Base-by-base conservation (phyloP, 2,113 vertebrate species). In the Tauraco erythrolophus region DNA sequence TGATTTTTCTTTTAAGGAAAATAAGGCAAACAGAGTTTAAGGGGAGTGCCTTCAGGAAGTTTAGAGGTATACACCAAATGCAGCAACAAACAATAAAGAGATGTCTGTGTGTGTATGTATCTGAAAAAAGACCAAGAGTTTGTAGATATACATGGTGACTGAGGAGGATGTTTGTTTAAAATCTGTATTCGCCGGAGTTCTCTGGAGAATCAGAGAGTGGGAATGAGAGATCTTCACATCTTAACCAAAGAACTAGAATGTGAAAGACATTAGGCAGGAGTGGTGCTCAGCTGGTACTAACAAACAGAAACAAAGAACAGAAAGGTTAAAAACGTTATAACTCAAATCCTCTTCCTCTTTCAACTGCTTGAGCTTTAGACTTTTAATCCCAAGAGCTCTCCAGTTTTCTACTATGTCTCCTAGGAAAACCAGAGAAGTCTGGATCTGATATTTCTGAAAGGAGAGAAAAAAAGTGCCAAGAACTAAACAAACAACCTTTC, bases 371-470 rank as follows among this genome's bases (percentile, higher is more conserved):
- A 79, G 93, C 87, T 93, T 95, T 68, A 70, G 51, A 54, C 57
- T 95, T 95, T n/a, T 25, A 96, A 93, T 97, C 92, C 94, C 93
- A 95, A 94, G 93, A 84, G 94, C 89, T 84, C 84, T 82, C 81
- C 81, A 68, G 65, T 82, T 84, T 84, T 91, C 77, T 91, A 22
- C 77, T 45, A 0, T 3, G 7, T 71, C 92, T 93, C 94, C 70
- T 39, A 94, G 87, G 87, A 96, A 93, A 95, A 89, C 39, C 87
- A 87, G 91, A 69, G 70, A 39, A 91, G 60, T 45, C 72, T 87
- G 89, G 79, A 88, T 87, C 60, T 89, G 72, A 19, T 82, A 68
- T 27, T 88, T 94, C 77, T 64, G 45, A 81, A 71, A 84, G 31
- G 6, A 22, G 27, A 62, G 4, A 56, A 46, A 41, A 56, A 48